Evolutionary conservation across 2,888 invertebrate genomes (phyloP), one percentile per base, ranked within the genome.

Genomic region (Anthrax anthrax): DNA sequence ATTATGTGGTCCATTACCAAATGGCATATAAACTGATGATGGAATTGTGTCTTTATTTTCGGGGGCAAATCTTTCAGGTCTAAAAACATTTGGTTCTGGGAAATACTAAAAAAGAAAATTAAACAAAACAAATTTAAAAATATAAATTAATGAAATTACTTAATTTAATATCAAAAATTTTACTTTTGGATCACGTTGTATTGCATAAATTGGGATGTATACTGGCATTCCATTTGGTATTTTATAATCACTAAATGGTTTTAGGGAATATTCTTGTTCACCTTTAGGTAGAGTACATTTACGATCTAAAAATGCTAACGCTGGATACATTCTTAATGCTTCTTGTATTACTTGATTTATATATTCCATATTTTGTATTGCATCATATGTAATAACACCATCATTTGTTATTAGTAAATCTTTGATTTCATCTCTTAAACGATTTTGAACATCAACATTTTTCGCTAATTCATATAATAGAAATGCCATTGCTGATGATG

Each of bases 41-140:
- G 50, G 55, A 32, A 64, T 58, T 4, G 56, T 54, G n/a, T 58
- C 54, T 3, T 62, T 62, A 37, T 67, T 66, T 39, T 57, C 57
- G 6, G 58, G 18, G 0, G 67, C 59, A 52, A 70, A 69, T 18
- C 69, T 59, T 47, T 69, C 67, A 3, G 70, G 69, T 37, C 61
- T 55, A 37, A 69, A 70, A 29, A 55, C 53, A 3, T 59, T 49
- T 0, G 70, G 69, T 37, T 67, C 53, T 2, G 61, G 59, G 49
- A 57, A 67, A 50, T 63, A 62, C 36, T 36, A 9, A 2, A 12
- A 12, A 32, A 12, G 2, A 32, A 32, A 32, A 32, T 12, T 12
- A 32, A 12, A 12, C 3, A 29, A 36, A 36, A 16, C n/a, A n/a
- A n/a, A n/a, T n/a, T 29, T 29, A 9, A 9, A 9, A 29, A 29